A percentile compares a stretch with the other conserved stretches of the same genome.
phyloP scores from a whole-genome alignment of 2,888 invertebrate genomes.

The Axea sp. region DNA sequence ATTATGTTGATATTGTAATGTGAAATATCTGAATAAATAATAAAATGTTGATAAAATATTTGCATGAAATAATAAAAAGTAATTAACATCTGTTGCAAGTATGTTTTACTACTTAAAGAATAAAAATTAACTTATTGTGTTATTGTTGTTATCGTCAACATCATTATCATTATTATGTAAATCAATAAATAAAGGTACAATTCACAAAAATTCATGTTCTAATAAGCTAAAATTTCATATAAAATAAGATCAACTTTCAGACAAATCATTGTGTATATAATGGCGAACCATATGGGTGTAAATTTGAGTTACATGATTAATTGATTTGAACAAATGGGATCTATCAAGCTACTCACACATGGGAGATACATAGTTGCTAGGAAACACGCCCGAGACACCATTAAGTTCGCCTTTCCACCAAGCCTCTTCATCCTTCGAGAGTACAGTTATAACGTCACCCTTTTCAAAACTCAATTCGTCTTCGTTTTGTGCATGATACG shows the following conservation, averaged over 20 bases:
- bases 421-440: slow-evolving; percentile 95
- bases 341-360: slow-evolving; percentile 82
- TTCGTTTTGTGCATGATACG: slow-evolving; percentile 95
- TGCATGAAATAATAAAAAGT: slow-evolving; percentile 1
- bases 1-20: too few relatives aligned
- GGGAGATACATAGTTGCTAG: slow-evolving; percentile 95
- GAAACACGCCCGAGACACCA: slow-evolving; percentile 94
- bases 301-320: slow-evolving; percentile 28
- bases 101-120: too few relatives aligned
- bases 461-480: slow-evolving; percentile 96
- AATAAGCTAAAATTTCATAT: too few relatives aligned
- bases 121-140: not conserved
- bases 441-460: slow-evolving; percentile 93
- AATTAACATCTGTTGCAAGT: slow-evolving; percentile 3
- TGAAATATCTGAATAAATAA: too few relatives aligned
- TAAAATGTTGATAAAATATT: too few relatives aligned
- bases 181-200: too few relatives aligned
- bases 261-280: not conserved
- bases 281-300: slow-evolving; percentile 9
- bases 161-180: too few relatives aligned
- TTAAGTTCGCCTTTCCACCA: slow-evolving; percentile 99
- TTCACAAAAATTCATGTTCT: too few relatives aligned
- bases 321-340: slow-evolving; percentile 35
- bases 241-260: too few relatives aligned
- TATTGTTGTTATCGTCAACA: too few relatives aligned